Evolutionary conservation across 2,888 invertebrate genomes (phyloP), one percentile per base, ranked within the genome.

Genomic region (Sphecodes monilicornis): DNA sequence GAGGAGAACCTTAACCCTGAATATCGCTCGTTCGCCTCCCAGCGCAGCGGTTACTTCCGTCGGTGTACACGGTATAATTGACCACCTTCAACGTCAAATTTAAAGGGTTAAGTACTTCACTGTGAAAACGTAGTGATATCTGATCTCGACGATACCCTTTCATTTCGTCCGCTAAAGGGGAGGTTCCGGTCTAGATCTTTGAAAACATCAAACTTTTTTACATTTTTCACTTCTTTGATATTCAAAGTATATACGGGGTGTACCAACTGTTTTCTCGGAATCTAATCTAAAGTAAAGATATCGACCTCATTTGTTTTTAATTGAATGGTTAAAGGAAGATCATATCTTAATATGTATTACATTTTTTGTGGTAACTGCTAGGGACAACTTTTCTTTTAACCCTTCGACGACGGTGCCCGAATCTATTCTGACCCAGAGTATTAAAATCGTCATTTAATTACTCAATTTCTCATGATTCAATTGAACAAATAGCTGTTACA

Each of bases 1-100:
- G 77, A 80, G 86, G 86, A 87, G 88, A 90, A 91, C 90, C 90
- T 92, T 89, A 90, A 92, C 90, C 90, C 90, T 89, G 89, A 89
- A 90, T 86, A 88, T 89, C 88, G 88, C 86, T 89, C 84, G 84
- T 82, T 80, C 90, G 88, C 84, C 83, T 76, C 80, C 82, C 69
- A 66, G 32, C 76, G 60, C 69, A 66, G 32, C 76, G 60, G 76
- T 76, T 46, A 81, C 84, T 81, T 86, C 60, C 78, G 76, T 41
- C 73, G 60, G 64, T 46, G 54, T n/a, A 79, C 1, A 50, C 54
- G 29, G 70, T 46, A 32, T 68, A 73, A 79, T 73, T 16, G 50
- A n/a, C 81, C 32, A 26, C 57, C 54, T 68, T 22, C 29, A 66
- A 72, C 50, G 29, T 41, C 50, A 26, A 50, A 46, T 73, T 76